Evolutionary conservation across 2,797 vertebrate species (phyloP).

Genomic region (Anabacerthia variegaticeps): DNA sequence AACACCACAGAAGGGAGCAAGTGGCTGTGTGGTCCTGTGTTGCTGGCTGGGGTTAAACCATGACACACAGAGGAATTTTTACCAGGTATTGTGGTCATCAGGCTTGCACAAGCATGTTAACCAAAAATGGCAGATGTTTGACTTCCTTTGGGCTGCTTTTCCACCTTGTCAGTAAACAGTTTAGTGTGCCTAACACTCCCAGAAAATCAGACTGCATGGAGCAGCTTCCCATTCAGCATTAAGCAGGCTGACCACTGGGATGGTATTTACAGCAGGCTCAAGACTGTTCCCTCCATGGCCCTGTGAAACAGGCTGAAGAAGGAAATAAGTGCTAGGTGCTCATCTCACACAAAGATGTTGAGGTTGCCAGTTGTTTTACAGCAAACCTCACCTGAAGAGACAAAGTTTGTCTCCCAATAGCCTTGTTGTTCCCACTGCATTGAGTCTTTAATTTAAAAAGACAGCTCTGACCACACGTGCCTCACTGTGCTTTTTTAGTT

Average conservation of each 20-base stretch:
- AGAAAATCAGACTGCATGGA: not conserved
- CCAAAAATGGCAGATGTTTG: not conserved
- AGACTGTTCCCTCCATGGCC: not conserved
- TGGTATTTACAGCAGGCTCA: not conserved
- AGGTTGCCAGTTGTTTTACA: not conserved
- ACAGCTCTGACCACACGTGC: accelerated
- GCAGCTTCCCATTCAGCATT: not conserved
- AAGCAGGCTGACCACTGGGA: not conserved
- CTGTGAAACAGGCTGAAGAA: not conserved
- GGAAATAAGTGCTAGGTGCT: not conserved
- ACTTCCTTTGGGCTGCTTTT: not conserved
- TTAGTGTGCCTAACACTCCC: not conserved
- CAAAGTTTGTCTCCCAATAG: not conserved
- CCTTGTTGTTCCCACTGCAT: not conserved
- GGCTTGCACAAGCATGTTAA: not conserved
- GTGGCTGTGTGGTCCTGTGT: not conserved
- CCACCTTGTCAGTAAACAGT: not conserved
- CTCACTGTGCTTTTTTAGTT: accelerated
- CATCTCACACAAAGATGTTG: not conserved
- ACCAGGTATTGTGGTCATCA: not conserved
- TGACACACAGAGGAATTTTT: not conserved
- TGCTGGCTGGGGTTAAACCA: not conserved
- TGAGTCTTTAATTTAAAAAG: not conserved
- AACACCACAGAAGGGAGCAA: not conserved
- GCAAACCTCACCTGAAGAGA: not conserved